These are phyloP conservation scores for Spialia ferax DNA, from an alignment of 2,888 invertebrate genomes.

Conservation along the genomic window DNA sequence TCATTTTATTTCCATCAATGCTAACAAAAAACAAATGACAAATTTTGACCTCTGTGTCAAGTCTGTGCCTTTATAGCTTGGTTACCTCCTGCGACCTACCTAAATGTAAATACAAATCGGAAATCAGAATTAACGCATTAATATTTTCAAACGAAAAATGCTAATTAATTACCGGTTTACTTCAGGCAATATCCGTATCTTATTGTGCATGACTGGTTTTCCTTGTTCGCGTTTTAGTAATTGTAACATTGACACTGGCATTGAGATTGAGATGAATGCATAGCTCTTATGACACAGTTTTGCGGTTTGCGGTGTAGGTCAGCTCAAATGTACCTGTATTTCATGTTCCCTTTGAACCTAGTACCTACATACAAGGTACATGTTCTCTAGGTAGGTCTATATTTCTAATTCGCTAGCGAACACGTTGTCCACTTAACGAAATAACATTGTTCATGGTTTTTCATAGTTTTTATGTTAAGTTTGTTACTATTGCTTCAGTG, in stretches of 20 bases:
- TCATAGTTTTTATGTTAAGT: not conserved
- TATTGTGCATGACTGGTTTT: constrained; percentile 50
- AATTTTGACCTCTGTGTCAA: not conserved
- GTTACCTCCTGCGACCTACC: too few species aligned
- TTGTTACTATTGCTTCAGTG: not conserved
- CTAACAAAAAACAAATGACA: not conserved
- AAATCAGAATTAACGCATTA: not conserved
- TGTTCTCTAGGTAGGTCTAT: too few species aligned
- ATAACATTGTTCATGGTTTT: not conserved
- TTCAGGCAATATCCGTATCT: constrained; percentile 27
- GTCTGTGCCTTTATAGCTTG: too few species aligned
- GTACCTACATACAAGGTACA: too few species aligned
- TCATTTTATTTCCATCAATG: not conserved
- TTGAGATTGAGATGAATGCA: constrained; percentile 43
- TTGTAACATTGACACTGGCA: constrained; percentile 66
- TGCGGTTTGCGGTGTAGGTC: constrained; percentile 36
- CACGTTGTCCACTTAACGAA: not conserved
- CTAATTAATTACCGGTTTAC: constrained; percentile 12
- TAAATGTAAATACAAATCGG: not conserved
- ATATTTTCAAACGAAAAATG: constrained; percentile 1
- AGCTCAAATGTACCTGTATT: constrained; percentile 17
- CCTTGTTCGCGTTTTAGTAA: constrained; percentile 65
- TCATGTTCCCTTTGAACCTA: constrained; percentile 20
- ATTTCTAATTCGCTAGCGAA: not conserved
- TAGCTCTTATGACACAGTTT: constrained; percentile 34